Evolutionary conservation across 2,113 vertebrate species (phyloP).

Genomic region (Tragelaphus scriptus): DNA sequence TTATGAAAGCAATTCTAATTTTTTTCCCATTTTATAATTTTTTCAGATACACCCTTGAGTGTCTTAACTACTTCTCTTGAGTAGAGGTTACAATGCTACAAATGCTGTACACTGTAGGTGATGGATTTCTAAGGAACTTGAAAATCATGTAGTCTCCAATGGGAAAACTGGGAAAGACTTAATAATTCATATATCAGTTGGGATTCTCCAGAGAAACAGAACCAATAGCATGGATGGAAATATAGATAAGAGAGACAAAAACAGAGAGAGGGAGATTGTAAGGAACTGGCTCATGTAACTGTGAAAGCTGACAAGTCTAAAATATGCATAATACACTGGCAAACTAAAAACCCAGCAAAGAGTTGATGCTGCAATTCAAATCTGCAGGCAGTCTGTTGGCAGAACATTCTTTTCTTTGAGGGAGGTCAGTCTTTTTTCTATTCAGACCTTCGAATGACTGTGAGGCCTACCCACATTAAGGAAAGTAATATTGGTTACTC

Average conservation of each 20-base stretch:
- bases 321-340: neutral
- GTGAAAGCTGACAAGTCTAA: neutral
- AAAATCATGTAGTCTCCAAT: neutral
- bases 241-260: neutral
- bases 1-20: neutral
- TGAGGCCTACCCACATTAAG: neutral
- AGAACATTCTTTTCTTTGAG: neutral
- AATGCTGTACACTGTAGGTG: neutral
- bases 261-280: neutral
- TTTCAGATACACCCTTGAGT: neutral
- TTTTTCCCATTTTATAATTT: neutral
- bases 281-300: neutral
- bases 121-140: neutral
- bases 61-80: neutral
- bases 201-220: neutral
- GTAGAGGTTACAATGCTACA: neutral
- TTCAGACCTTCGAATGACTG: neutral
- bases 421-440: neutral
- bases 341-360: neutral
- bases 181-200: neutral
- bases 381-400: neutral
- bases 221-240: no score
- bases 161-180: neutral
- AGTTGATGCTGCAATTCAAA: neutral
- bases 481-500: neutral